phyloP scores from a whole-genome alignment of 2,888 invertebrate genomes.

The Carterocephalus palaemon region DNA sequence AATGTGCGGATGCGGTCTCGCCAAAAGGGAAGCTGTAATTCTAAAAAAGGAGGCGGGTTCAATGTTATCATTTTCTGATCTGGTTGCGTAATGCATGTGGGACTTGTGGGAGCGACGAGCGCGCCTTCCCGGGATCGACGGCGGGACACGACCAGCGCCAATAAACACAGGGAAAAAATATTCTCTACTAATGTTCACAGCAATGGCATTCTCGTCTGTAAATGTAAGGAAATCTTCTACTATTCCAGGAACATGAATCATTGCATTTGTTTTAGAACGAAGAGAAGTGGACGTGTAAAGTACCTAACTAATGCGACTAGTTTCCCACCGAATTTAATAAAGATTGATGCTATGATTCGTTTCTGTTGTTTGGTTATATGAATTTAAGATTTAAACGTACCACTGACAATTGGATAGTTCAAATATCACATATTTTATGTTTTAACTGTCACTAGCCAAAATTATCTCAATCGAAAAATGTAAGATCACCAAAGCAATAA shows the following conservation, averaged over 20 bases:
- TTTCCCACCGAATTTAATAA: too few species aligned
- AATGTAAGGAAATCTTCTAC: background rate
- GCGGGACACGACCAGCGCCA: constrained; percentile 3
- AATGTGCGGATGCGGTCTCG: constrained; percentile 34
- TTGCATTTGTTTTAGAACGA: constrained; percentile 3
- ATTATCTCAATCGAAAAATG: too few species aligned
- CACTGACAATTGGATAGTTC: too few species aligned
- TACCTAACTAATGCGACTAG: too few species aligned
- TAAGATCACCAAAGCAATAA: too few species aligned
- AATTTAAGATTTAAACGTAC: too few species aligned
- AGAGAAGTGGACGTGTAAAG: too few species aligned
- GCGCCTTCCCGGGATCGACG: constrained; percentile 14
- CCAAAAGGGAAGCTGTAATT: constrained; percentile 45
- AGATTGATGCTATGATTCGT: too few species aligned
- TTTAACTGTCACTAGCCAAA: too few species aligned
- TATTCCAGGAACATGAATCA: constrained; percentile 14
- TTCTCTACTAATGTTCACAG: background rate
- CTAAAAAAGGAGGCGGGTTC: constrained; percentile 38
- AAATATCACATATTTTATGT: too few species aligned
- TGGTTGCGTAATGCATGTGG: constrained; percentile 30
- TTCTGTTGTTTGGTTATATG: too few species aligned
- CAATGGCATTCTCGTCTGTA: background rate
- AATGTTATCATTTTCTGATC: constrained; percentile 43
- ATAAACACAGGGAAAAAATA: constrained; percentile 9
- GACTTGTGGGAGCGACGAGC: constrained; percentile 25